Base-by-base conservation (phyloP, 2,797 vertebrate genomes). In the Phalloptychus januarius region DNA sequence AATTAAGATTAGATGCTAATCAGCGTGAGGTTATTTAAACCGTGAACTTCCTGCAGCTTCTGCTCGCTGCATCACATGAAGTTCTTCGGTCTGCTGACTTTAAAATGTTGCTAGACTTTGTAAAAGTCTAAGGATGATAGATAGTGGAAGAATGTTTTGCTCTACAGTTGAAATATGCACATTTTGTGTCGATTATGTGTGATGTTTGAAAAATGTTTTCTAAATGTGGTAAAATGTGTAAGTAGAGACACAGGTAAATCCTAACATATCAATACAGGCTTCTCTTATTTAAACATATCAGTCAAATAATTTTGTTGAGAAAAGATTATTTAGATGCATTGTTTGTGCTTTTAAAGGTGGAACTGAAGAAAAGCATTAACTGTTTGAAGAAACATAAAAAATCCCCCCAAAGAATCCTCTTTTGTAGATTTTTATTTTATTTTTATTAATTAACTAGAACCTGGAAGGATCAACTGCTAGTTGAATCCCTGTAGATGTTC, bases 1-100 rank as follows among this genome's bases (percentile, higher is more conserved):
- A 81, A 79, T 23, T 28, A 6, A 38, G 76, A 74, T 46, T 74
- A 58, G 52, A 42, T 72, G 31, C 76, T 36, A 74, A 65, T 73
- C 38, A 54, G 44, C 72, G 78, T 76, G 72, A 44, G 38, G 58
- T 38, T 25, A 52, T 15, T 80, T 63, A 38, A 82, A 74, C 42
- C 31, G 44, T 28, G 1, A 63, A 5, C 44, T 71, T 73, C 71
- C 75, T 46, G 0, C 44, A 44, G 33, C 45, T 33, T 50, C 38
- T 73, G 23, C 31, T 38, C 31, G 4, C 40, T 71, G 23, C 25
- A 33, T 25, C 42, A 31, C 25, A 1, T 70, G 25, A 40, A 8
- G 15, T 33, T 28, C 31, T 58, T 42, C n/a, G 2, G n/a, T 45
- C 28, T 45, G 6, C 10, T 36, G 46, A 25, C 16, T 63, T 5